Base-by-base conservation (phyloP, 2,888 invertebrate genomes). In the Nomada lathburiana region DNA sequence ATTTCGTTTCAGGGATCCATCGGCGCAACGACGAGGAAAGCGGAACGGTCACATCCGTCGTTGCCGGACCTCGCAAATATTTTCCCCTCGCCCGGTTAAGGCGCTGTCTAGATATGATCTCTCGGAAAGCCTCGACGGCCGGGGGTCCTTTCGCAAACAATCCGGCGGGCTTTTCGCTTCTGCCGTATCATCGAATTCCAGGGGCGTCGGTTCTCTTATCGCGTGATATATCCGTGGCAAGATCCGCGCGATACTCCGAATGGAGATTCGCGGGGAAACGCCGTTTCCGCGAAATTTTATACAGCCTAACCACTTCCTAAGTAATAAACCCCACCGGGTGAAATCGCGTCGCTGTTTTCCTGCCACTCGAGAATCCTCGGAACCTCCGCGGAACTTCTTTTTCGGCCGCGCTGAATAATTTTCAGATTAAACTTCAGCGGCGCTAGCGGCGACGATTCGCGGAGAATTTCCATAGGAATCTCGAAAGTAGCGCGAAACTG, bases 21-120 rank as follows among this genome's bases (percentile, higher is more conserved):
- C 80, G 42, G 57, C 47, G 44, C 13, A 36, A n/a, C 50, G 55
- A 62, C 20, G 36, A 16, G 23, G 42, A 70, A 78, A 80, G 67
- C 57, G 67, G 80, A 70, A 64, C 81, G 59, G n/a, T 53, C 60
- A 70, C 70, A 53, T 74, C 74, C 69, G 74, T 74, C 63, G 65
- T 18, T 62, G 63, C 80, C 59, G 73, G 80, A 80, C 80, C 73
- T 60, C 80, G 80, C 80, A 73, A 81, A 81, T 80, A 81, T 81
- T 81, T 80, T 80, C 69, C 80, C 57, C 68, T 59, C 60, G 55
- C 62, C 29, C 62, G 36, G 20, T 36, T 65, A 68, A 68, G 53
- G 53, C 62, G 36, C 65, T 23, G 68, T 53, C 59, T 13, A 57
- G 63, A 44, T 81, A 75, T 69, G 71, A 74, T 76, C 81, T 67